These are phyloP conservation scores for Clytia hemisphaerica DNA, from an alignment of 30 jellyfish, hydroid and myxozoan genomes.

Conservation along the genomic window DNA sequence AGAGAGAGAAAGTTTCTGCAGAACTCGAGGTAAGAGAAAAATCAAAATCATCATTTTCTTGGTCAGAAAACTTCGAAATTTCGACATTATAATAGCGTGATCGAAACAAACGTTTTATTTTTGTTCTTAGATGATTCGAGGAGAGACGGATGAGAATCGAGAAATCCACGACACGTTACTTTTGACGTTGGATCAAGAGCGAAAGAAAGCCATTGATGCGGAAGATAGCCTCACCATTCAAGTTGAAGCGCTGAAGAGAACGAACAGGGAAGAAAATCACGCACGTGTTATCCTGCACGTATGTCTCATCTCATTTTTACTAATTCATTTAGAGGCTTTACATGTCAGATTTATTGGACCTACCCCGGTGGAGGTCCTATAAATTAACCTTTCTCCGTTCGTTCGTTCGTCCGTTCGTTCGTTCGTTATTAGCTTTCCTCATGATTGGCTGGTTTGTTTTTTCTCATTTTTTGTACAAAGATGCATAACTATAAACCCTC, in stretches of 20 bases:
- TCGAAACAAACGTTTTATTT: too few species aligned
- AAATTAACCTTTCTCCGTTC: too few species aligned
- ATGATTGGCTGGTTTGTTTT: too few species aligned
- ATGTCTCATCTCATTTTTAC: background rate
- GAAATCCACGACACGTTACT: constrained; percentile 38
- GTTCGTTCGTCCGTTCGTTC: too few species aligned
- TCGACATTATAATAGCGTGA: background rate
- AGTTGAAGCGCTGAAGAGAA: constrained; percentile 52
- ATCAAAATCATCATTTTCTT: background rate
- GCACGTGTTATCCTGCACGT: constrained; percentile 66
- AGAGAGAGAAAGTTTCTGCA: constrained; percentile 32
- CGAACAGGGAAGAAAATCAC: constrained; percentile 58
- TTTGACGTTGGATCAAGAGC: constrained; percentile 36
- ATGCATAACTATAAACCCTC: too few species aligned
- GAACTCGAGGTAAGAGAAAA: constrained; percentile 46
- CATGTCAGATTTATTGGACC: background rate
- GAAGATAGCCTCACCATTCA: constrained; percentile 57
- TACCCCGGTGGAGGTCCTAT: too few species aligned
- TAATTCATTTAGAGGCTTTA: background rate
- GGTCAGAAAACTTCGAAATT: too few species aligned
- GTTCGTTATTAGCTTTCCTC: too few species aligned
- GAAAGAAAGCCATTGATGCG: constrained; percentile 35
- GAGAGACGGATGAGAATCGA: constrained; percentile 34
- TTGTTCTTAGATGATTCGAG: constrained; percentile 38
- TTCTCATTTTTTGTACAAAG: too few species aligned